Conservation (phyloP, 2,113 vertebrate species). For the Odobenus rosmarus region DNA sequence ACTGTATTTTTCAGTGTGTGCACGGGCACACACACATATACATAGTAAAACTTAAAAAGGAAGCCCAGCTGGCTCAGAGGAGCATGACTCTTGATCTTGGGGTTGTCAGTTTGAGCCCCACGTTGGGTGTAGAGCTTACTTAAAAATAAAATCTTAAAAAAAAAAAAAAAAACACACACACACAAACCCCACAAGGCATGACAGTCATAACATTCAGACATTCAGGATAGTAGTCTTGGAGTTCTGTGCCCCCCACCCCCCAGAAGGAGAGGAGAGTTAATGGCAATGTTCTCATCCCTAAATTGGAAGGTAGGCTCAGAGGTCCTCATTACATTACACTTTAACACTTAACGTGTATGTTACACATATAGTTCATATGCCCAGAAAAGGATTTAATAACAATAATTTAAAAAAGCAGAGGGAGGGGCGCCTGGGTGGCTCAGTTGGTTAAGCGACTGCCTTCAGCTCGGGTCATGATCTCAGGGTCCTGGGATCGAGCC, state of each 20-base stretch:
- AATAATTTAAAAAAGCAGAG: not conserved
- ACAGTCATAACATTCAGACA: too few relatives aligned
- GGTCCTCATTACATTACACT: not conserved
- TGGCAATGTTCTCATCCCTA: not conserved
- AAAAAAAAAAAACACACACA: not conserved
- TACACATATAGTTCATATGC: not conserved
- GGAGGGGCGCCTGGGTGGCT: too few relatives aligned
- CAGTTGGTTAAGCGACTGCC: too few relatives aligned
- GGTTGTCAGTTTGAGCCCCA: not conserved
- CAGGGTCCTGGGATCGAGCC: too few relatives aligned
- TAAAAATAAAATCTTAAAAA: not conserved
- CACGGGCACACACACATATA: accelerated
- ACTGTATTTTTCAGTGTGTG: accelerated
- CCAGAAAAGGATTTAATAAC: not conserved
- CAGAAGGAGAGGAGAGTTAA: not conserved
- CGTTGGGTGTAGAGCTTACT: not conserved
- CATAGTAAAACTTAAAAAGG: not conserved
- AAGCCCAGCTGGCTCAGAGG: not conserved
- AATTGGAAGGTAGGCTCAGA: not conserved
- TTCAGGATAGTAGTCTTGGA: accelerated
- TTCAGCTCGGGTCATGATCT: too few relatives aligned
- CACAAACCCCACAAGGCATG: not conserved
- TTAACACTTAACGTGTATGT: not conserved
- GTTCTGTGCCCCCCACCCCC: not conserved
- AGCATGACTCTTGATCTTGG: not conserved